These are phyloP conservation scores for Diaprepes abbreviatus DNA, from an alignment of 2,888 invertebrate genomes.

Conservation along the genomic window DNA sequence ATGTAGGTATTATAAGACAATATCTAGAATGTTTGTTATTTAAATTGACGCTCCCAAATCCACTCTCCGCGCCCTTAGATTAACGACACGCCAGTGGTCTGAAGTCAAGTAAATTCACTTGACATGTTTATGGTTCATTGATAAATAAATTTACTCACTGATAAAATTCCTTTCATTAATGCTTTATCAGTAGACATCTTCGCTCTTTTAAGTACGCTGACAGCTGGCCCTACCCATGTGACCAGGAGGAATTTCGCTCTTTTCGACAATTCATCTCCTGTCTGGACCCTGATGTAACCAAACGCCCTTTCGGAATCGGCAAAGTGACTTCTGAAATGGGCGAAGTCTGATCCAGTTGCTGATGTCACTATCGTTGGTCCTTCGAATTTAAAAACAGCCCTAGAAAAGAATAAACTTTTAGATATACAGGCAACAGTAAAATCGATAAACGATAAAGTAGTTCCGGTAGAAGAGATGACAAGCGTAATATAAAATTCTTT, in stretches of 20 bases:
- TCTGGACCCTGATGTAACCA: constrained; percentile 81
- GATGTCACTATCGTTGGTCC: constrained; percentile 77
- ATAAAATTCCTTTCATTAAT: constrained; percentile 81
- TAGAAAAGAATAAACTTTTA: constrained; percentile 64
- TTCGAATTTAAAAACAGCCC: constrained; percentile 84
- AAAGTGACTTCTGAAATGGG: constrained; percentile 78
- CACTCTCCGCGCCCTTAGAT: no score
- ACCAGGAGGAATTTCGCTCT: constrained; percentile 84
- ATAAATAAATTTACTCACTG: constrained; percentile 70
- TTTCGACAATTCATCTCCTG: constrained; percentile 88
- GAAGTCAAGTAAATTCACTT: no score
- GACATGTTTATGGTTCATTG: no score
- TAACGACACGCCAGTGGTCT: no score
- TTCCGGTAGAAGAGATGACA: no score
- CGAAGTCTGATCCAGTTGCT: constrained; percentile 78
- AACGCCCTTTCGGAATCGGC: constrained; percentile 81
- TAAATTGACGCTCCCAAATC: no score
- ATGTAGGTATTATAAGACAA: no score
- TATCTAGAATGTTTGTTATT: no score
- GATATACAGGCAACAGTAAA: no score
- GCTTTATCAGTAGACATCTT: constrained; percentile 88
- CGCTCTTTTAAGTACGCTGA: constrained; percentile 83
- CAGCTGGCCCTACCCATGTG: constrained; percentile 83
- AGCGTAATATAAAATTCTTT: no score
- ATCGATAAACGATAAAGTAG: no score